Evolutionary conservation across 2,113 vertebrate genomes (phyloP).

Genomic region (Lepisosteus osseus): DNA sequence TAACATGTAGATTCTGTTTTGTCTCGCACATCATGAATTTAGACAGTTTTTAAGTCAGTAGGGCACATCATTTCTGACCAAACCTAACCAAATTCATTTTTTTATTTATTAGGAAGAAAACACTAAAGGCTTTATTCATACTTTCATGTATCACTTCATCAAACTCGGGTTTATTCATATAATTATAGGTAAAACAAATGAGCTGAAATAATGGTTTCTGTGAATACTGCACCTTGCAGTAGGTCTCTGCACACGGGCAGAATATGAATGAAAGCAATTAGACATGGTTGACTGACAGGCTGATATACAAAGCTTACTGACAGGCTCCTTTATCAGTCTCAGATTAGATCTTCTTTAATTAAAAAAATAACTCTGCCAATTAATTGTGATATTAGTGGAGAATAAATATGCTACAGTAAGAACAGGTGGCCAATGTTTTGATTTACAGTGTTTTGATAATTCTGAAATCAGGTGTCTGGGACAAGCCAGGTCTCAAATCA

Average conservation of each 20-base stretch:
- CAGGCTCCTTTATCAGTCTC: constrained; percentile 12
- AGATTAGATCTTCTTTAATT: not conserved
- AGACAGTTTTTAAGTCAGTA: too few relatives aligned
- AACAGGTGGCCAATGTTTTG: not conserved
- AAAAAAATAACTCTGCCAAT: constrained; percentile 12
- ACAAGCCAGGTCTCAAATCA: too few relatives aligned
- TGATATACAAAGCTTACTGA: constrained; percentile 2
- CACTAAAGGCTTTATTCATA: too few relatives aligned
- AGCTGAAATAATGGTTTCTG: not conserved
- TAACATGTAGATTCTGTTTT: too few relatives aligned
- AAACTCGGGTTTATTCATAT: too few relatives aligned
- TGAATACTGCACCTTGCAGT: not conserved
- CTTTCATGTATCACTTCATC: too few relatives aligned
- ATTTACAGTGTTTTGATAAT: not conserved
- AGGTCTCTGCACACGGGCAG: not conserved
- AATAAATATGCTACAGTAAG: not conserved
- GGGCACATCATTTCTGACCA: too few relatives aligned
- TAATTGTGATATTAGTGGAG: constrained; percentile 11
- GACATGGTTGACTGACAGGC: constrained; percentile 5
- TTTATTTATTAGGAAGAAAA: too few relatives aligned
- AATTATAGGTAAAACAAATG: not conserved
- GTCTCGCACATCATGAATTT: too few relatives aligned
- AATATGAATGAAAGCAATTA: constrained; percentile 9
- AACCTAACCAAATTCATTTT: too few relatives aligned
- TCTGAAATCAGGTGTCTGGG: too few relatives aligned